Evolutionary conservation across 2,888 invertebrate species (phyloP).

Genomic region (Mimas tiliae): DNA sequence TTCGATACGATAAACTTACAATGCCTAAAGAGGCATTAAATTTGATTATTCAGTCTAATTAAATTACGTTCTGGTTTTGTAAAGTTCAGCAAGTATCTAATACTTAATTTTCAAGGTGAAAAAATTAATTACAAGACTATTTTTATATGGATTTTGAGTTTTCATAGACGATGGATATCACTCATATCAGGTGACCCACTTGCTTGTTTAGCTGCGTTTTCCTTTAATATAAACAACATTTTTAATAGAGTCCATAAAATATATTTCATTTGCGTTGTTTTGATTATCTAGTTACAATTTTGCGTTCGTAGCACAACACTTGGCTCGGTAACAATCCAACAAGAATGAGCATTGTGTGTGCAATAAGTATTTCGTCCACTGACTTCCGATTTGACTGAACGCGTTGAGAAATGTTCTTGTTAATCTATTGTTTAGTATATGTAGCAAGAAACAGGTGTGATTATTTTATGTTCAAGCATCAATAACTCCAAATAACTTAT

Average conservation of each 20-base stretch:
- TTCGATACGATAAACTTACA: too few relatives aligned
- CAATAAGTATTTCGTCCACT: slow-evolving; percentile 43
- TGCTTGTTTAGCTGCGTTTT: too few relatives aligned
- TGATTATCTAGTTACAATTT: slow-evolving; percentile 1
- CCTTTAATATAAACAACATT: not conserved
- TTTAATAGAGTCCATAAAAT: not conserved
- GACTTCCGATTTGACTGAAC: slow-evolving; percentile 57
- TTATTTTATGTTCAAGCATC: slow-evolving; percentile 5
- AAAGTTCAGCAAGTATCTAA: too few relatives aligned
- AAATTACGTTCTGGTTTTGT: too few relatives aligned
- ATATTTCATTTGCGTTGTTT: not conserved
- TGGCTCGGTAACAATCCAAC: slow-evolving; percentile 45
- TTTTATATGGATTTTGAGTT: too few relatives aligned
- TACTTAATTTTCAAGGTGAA: too few relatives aligned
- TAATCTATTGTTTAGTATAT: slow-evolving; percentile 39
- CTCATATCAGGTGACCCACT: too few relatives aligned
- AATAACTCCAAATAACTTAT: not conserved
- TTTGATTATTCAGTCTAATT: too few relatives aligned
- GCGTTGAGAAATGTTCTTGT: slow-evolving; percentile 46
- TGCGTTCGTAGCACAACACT: slow-evolving; percentile 31
- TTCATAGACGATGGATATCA: too few relatives aligned
- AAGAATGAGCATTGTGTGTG: slow-evolving; percentile 66
- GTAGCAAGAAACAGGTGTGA: slow-evolving; percentile 8
- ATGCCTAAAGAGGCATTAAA: too few relatives aligned
- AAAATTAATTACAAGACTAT: too few relatives aligned